Conservation (phyloP, 2,888 invertebrate genomes). For the Drosophila greeni region DNA sequence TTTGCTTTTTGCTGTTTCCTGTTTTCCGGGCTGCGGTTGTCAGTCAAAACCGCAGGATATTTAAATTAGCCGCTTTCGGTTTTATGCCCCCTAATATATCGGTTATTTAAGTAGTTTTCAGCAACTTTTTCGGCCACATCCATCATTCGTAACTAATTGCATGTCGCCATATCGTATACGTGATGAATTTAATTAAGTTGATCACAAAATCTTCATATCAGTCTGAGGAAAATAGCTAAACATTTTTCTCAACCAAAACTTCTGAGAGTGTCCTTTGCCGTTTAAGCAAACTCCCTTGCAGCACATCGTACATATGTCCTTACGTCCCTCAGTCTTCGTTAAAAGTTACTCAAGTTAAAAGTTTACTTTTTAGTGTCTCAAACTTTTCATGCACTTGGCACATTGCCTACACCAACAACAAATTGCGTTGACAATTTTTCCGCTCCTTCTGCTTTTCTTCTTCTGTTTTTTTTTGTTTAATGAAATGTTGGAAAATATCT, state of each 20-base stretch:
- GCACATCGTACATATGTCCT: background rate
- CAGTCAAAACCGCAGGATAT: conserved; percentile 53
- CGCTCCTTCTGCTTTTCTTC: conserved; percentile 8
- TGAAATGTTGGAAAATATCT: conserved; percentile 63
- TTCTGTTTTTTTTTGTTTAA: conserved; percentile 15
- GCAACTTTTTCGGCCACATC: conserved; percentile 13
- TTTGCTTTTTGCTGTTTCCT: background rate
- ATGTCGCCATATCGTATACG: conserved; percentile 47
- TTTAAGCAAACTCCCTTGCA: conserved; percentile 18
- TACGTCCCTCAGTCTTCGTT: conserved; percentile 55
- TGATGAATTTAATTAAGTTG: conserved; percentile 70
- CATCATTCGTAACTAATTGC: conserved; percentile 59
- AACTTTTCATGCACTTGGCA: conserved; percentile 53
- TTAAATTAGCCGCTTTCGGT: conserved; percentile 58
- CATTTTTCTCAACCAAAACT: conserved; percentile 57
- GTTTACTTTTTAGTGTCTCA: conserved; percentile 53
- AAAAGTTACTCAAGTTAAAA: conserved; percentile 59
- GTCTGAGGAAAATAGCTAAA: conserved; percentile 53
- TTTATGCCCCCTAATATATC: conserved; percentile 40
- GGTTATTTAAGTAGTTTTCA: conserved; percentile 39
- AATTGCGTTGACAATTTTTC: conserved; percentile 28
- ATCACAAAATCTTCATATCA: conserved; percentile 61
- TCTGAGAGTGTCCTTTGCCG: conserved; percentile 5
- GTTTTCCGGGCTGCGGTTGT: conserved; percentile 18
- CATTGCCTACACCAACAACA: conserved; percentile 51